Conservation (phyloP, 2,888 invertebrate species). For the Zootermopsis nevadensis region DNA sequence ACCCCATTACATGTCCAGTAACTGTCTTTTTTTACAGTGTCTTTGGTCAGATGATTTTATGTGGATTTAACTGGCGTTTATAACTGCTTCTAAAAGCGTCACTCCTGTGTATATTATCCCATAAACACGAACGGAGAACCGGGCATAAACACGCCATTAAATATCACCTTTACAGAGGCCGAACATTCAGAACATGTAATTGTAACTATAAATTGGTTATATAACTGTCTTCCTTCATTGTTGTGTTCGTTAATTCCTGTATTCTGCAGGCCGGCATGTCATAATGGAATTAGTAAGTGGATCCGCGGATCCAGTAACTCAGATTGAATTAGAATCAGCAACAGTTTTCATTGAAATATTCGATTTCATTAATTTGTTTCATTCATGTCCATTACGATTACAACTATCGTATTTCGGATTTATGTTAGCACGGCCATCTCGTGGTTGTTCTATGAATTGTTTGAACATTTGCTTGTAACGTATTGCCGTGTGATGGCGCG, state of each 20-base stretch:
- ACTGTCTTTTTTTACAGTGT: conserved; percentile 41
- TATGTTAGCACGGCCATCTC: conserved; percentile 38
- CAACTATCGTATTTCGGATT: neutral
- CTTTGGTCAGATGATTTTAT: conserved; percentile 43
- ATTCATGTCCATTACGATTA: neutral
- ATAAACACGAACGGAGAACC: conserved; percentile 28
- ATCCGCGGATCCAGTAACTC: too few species aligned
- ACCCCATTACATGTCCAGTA: conserved; percentile 38
- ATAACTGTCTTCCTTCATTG: neutral
- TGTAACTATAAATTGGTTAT: neutral
- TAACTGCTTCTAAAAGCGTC: conserved; percentile 40
- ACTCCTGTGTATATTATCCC: conserved; percentile 27
- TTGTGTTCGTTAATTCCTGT: neutral
- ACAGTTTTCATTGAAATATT: neutral
- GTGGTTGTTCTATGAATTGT: conserved; percentile 23
- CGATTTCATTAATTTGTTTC: neutral
- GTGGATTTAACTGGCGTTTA: conserved; percentile 44
- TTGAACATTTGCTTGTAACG: conserved; percentile 23
- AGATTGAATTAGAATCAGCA: too few species aligned
- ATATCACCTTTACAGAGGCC: neutral
- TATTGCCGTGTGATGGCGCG: conserved; percentile 44
- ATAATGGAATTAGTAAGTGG: neutral
- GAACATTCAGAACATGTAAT: neutral
- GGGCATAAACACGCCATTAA: conserved; percentile 12
- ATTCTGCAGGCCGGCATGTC: neutral